Conservation (phyloP, 2,797 vertebrate species). For the Lepus townsendii region DNA sequence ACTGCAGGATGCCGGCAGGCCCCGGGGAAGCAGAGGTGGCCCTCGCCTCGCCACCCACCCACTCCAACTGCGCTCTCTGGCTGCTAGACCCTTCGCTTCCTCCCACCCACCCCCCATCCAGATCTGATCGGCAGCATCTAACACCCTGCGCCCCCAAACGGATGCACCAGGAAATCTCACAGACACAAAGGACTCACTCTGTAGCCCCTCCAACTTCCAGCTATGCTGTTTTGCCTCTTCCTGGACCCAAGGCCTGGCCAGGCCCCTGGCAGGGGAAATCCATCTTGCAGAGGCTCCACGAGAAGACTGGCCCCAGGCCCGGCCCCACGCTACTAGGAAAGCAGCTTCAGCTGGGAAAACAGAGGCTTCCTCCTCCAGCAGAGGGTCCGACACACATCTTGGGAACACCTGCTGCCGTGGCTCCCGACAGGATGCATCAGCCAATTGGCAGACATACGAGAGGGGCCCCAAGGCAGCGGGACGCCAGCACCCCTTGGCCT, state of each 20-base stretch:
- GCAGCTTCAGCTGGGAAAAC: constrained; percentile 63
- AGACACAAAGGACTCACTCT: constrained; percentile 68
- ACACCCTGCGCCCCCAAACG: constrained; percentile 16
- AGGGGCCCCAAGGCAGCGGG: neutral
- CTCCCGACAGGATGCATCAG: neutral
- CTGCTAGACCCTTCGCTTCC: neutral
- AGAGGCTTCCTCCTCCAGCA: constrained; percentile 45
- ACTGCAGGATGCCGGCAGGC: neutral
- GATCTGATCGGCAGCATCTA: constrained; percentile 26
- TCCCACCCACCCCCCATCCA: neutral
- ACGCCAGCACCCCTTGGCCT: neutral
- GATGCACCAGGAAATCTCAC: constrained; percentile 65
- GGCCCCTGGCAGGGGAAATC: constrained; percentile 51
- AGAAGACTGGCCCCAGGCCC: constrained; percentile 40
- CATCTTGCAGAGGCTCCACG: neutral
- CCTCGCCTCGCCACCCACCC: neutral
- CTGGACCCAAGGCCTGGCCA: neutral
- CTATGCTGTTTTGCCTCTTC: constrained; percentile 55
- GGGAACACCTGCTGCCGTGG: neutral
- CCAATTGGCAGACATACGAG: neutral
- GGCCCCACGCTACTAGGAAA: constrained; percentile 58
- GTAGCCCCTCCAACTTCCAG: neutral
- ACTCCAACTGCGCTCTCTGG: neutral
- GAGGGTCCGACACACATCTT: neutral
- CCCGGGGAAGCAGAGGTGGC: neutral